Percentiles rank a stretch among this genome's conserved stretches.
These are phyloP conservation scores for Pluvianellus socialis DNA, from an alignment of 2,113 vertebrate genomes.

Conservation along the genomic window DNA sequence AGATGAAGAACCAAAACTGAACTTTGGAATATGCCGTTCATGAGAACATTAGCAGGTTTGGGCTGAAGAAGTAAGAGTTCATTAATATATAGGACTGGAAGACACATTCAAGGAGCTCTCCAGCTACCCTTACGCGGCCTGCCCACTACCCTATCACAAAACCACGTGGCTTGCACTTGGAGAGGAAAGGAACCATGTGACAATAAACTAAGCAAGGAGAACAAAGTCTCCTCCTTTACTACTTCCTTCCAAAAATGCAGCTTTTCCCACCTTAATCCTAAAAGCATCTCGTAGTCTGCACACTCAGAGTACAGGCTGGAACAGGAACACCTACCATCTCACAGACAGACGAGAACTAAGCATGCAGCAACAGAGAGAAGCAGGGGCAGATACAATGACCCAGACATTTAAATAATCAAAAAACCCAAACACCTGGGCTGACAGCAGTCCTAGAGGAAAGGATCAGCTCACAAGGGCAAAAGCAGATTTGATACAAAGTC, in stretches of 20 bases:
- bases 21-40: neutral
- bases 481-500: neutral
- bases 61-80: neutral
- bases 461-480: neutral
- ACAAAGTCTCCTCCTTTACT: neutral
- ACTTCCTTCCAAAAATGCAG: neutral
- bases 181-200: neutral
- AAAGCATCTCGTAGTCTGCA: neutral
- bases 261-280: neutral
- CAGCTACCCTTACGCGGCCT: neutral
- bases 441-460: neutral
- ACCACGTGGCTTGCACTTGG: neutral
- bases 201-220: neutral
- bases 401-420: neutral
- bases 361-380: neutral
- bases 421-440: neutral
- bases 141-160: neutral
- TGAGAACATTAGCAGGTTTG: neutral
- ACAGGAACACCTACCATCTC: neutral
- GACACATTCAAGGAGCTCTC: neutral
- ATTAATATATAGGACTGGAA: neutral
- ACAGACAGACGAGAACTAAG: neutral
- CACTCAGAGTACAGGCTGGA: neutral
- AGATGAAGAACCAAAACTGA: neutral
- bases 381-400: rapidly evolving